phyloP scores from a whole-genome alignment of 2,797 vertebrate species.

The Oceanodroma leucorhoa region DNA sequence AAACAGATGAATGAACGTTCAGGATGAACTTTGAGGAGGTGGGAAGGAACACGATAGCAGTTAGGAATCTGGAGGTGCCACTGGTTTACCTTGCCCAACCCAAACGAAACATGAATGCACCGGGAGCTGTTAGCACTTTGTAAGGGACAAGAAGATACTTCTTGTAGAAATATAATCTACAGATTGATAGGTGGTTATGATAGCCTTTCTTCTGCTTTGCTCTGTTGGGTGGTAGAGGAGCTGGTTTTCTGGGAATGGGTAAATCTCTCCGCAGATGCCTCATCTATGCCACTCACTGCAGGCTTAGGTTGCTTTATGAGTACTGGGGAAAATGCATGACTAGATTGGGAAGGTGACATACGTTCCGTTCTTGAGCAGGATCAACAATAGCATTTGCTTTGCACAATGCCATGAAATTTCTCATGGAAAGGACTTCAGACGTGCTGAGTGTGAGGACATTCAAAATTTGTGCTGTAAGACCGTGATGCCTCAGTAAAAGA shows the following conservation, averaged over 20 bases:
- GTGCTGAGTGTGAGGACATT: neutral
- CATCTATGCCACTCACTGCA: neutral
- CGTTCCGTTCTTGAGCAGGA: neutral
- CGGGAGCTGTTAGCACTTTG: neutral
- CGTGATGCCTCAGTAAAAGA: neutral
- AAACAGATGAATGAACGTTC: neutral
- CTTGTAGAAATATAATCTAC: neutral
- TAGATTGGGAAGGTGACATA: neutral
- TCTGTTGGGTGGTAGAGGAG: neutral
- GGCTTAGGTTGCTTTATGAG: neutral
- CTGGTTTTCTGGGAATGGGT: neutral
- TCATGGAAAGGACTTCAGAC: neutral
- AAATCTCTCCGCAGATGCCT: neutral
- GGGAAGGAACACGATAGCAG: neutral
- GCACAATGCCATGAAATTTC: rapidly evolving
- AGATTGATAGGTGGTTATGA: neutral
- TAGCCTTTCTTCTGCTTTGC: neutral
- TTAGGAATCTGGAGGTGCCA: neutral
- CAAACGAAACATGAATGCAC: neutral
- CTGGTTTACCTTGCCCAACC: neutral
- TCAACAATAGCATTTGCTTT: neutral
- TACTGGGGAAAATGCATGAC: neutral
- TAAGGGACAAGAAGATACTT: neutral
- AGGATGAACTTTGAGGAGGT: neutral
- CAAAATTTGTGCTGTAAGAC: neutral